These are phyloP conservation scores for Heterochromis multidens DNA, from an alignment of 2,113 vertebrate species.

Conservation along the genomic window DNA sequence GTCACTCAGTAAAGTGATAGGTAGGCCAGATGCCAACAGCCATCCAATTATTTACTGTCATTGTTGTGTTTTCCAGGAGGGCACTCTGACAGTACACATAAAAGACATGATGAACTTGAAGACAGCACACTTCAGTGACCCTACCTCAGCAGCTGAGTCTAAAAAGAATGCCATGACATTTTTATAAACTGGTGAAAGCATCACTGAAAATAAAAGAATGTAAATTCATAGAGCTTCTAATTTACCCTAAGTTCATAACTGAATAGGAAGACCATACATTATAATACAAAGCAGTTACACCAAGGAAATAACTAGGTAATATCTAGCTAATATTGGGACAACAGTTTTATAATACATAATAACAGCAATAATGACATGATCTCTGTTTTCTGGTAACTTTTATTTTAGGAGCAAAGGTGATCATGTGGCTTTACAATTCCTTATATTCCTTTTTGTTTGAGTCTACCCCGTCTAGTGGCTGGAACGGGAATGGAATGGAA, in stretches of 20 bases:
- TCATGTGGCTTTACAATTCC: no score
- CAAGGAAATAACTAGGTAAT: neutral
- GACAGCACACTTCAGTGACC: slow-evolving; percentile 6
- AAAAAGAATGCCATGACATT: neutral
- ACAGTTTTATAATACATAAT: neutral
- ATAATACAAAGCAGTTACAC: neutral
- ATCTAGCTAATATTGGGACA: neutral
- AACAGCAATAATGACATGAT: no score
- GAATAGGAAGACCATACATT: neutral
- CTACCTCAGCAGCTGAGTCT: neutral
- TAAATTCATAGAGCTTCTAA: neutral
- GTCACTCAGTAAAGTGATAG: slow-evolving; percentile 39
- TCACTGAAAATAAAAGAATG: neutral
- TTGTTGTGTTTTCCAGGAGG: slow-evolving; percentile 43
- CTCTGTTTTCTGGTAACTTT: neutral
- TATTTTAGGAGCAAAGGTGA: neutral
- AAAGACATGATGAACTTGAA: slow-evolving; percentile 46
- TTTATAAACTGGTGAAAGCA: neutral
- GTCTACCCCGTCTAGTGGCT: fast-evolving
- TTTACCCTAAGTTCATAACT: neutral
- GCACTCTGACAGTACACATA: slow-evolving; percentile 26
- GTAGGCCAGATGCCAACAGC: slow-evolving; percentile 40
- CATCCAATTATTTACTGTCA: slow-evolving; percentile 57
- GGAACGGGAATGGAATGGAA: no score
- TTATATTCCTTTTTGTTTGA: no score